These are phyloP conservation scores for Fratercula arctica DNA, from an alignment of 2,797 vertebrate genomes.

Conservation along the genomic window DNA sequence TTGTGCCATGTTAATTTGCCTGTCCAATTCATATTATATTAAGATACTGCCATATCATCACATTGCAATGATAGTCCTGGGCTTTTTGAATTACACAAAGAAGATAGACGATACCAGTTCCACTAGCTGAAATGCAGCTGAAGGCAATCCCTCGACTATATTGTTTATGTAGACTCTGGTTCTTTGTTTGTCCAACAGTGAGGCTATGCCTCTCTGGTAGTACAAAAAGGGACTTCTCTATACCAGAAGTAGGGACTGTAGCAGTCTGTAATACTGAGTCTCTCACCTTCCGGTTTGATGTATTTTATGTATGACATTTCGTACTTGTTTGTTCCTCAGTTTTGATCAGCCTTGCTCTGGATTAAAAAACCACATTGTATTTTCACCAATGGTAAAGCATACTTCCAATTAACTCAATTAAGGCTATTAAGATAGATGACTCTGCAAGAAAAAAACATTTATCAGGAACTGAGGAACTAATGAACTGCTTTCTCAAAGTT, in stretches of 20 bases:
- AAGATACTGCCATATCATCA: neutral
- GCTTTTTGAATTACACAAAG: neutral
- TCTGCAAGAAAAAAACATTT: constrained; percentile 31
- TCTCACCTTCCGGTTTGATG: neutral
- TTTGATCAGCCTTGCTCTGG: neutral
- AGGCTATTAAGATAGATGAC: constrained; percentile 38
- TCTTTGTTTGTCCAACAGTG: neutral
- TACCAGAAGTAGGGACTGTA: neutral
- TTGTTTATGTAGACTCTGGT: neutral
- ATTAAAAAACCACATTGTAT: neutral
- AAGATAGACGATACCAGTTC: neutral
- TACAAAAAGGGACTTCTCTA: neutral
- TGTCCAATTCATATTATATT: neutral
- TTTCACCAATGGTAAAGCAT: constrained; percentile 27
- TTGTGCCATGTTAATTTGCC: neutral
- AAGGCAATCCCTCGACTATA: neutral
- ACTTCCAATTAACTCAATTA: constrained; percentile 51
- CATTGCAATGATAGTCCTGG: neutral
- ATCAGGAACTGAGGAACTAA: constrained; percentile 41
- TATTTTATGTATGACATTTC: neutral
- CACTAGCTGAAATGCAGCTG: neutral
- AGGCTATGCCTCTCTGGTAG: neutral
- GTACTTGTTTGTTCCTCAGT: neutral
- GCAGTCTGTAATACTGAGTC: neutral
- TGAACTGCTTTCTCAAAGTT: constrained; percentile 40